Evolutionary conservation across 2,113 vertebrate genomes (phyloP).

Genomic region (Arvicanthis niloticus): DNA sequence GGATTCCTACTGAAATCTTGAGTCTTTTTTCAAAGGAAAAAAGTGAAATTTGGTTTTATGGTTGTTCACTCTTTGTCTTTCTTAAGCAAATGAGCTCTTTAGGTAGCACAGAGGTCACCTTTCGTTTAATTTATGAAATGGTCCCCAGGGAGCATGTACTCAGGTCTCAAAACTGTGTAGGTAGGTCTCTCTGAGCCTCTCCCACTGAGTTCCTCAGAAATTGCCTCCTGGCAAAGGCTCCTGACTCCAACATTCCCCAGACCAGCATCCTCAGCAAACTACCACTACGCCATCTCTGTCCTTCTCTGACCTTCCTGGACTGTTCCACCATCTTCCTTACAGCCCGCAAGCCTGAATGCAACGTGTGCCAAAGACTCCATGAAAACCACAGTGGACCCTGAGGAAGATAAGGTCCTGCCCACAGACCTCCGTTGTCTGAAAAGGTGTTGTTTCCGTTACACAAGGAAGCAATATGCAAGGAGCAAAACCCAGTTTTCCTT

Average conservation of each 20-base stretch:
- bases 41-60: background rate
- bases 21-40: slow-evolving; percentile 12
- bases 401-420: background rate
- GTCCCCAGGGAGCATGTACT: slow-evolving; percentile 1
- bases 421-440: background rate
- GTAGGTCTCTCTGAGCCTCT: background rate
- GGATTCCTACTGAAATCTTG: background rate
- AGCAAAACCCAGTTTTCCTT: background rate
- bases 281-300: background rate
- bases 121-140: slow-evolving; percentile 45
- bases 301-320: background rate
- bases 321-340: background rate
- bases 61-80: background rate
- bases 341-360: background rate
- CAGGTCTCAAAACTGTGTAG: slow-evolving; percentile 24
- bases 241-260: slow-evolving; percentile 19
- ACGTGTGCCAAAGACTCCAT: background rate
- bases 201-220: slow-evolving; percentile 41
- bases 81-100: slow-evolving; percentile 25
- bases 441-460: background rate
- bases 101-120: slow-evolving; percentile 45
- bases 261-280: slow-evolving; percentile 19
- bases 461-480: background rate
- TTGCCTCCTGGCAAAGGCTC: slow-evolving; percentile 33
- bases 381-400: background rate